Conservation (phyloP, 2,888 invertebrate genomes). For the Lasiommata megera region DNA sequence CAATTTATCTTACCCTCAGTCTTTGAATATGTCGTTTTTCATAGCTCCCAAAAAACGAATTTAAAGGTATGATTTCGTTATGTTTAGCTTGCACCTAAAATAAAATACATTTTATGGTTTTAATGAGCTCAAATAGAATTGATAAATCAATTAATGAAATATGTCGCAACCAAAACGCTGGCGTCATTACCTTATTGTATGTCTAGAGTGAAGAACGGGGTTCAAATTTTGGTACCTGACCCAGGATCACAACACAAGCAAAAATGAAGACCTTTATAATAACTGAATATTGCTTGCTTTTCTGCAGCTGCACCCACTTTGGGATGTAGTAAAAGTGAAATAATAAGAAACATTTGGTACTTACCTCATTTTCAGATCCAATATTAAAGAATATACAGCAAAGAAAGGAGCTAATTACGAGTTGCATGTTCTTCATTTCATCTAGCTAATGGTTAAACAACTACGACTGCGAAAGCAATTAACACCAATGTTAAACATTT, state of each 20-base stretch:
- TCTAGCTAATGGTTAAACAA: not conserved
- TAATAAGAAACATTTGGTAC: not conserved
- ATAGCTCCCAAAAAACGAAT: conserved; percentile 15
- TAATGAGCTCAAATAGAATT: too few species aligned
- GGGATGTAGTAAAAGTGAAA: not conserved
- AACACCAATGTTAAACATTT: not conserved
- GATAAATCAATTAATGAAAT: too few species aligned
- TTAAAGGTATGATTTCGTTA: conserved; percentile 15
- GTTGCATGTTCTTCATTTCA: conserved; percentile 2
- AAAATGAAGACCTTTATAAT: too few species aligned
- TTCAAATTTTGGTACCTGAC: too few species aligned
- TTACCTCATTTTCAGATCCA: conserved; percentile 5
- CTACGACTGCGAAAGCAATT: not conserved
- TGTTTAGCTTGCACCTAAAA: conserved; percentile 25
- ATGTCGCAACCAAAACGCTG: too few species aligned
- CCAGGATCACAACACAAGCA: too few species aligned
- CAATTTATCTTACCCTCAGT: conserved; percentile 15
- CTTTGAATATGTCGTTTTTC: conserved; percentile 25
- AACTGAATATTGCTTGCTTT: too few species aligned
- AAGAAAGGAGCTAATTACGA: not conserved
- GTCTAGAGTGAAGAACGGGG: too few species aligned
- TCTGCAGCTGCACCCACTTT: too few species aligned
- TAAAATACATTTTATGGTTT: not conserved
- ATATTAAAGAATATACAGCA: conserved; percentile 1
- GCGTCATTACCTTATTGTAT: too few species aligned